Conservation (phyloP, 2,888 invertebrate species). For the Cerastoderma edule region DNA sequence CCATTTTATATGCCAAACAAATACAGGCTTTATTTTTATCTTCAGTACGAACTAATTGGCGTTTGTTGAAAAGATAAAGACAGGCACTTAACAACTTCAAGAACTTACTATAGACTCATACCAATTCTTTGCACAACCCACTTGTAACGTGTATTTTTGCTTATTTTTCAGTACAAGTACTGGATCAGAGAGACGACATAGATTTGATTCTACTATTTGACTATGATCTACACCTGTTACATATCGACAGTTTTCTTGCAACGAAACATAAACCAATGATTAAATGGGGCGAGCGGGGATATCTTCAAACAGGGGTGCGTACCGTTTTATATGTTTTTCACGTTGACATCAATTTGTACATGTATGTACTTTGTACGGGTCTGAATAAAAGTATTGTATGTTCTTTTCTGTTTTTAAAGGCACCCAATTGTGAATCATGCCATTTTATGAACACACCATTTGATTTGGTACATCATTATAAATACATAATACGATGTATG, state of each 20-base stretch:
- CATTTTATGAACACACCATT: background rate
- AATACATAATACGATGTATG: background rate
- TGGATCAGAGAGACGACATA: slow-evolving; percentile 20
- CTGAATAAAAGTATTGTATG: background rate
- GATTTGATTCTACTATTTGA: slow-evolving; percentile 44
- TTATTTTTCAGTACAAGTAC: slow-evolving; percentile 30
- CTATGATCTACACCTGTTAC: slow-evolving; percentile 30
- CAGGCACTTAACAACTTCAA: background rate
- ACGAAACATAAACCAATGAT: slow-evolving; percentile 35
- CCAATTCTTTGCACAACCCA: background rate
- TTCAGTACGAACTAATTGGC: background rate
- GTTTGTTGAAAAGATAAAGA: background rate
- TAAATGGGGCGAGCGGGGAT: slow-evolving; percentile 40
- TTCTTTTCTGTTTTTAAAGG: background rate
- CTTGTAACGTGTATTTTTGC: background rate
- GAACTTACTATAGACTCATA: background rate
- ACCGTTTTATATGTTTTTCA: background rate
- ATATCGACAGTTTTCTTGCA: slow-evolving; percentile 16
- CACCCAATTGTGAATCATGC: background rate
- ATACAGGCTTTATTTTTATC: background rate
- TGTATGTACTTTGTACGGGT: background rate
- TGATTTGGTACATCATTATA: background rate
- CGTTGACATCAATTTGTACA: background rate
- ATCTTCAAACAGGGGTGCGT: background rate
- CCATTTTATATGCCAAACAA: too few relatives aligned